phyloP scores from a whole-genome alignment of 1,140 invertebrate species.

The Cydia strobilella region DNA sequence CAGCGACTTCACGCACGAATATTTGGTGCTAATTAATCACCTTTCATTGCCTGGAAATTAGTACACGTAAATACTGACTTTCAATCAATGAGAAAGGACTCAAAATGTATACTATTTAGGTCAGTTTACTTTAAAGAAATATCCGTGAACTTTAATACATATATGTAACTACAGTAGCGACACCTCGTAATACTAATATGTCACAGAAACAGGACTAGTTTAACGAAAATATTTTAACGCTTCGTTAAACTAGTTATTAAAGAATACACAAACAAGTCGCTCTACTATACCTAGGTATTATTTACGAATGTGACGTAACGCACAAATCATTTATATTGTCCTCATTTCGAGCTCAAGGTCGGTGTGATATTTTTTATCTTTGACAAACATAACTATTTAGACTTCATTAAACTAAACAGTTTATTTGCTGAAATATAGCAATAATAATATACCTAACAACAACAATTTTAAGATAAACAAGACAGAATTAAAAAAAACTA shows the following conservation, averaged over 20 bases:
- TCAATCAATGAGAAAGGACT: no score
- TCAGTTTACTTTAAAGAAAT: no score
- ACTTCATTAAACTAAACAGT: slow-evolving; percentile 11
- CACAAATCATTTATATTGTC: slow-evolving; percentile 22
- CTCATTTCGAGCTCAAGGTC: slow-evolving; percentile 26
- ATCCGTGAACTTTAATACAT: no score
- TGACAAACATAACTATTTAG: slow-evolving; percentile 28
- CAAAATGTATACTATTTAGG: no score
- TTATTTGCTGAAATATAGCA: neutral
- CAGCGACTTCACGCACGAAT: neutral
- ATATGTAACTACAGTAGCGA: no score
- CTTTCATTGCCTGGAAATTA: neutral
- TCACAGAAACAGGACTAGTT: neutral
- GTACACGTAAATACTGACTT: neutral
- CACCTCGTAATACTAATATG: neutral
- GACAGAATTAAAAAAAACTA: no score
- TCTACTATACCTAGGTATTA: neutral
- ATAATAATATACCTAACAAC: neutral
- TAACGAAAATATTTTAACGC: no score
- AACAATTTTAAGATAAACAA: neutral
- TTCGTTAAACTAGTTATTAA: slow-evolving; percentile 15
- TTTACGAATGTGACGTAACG: slow-evolving; percentile 14
- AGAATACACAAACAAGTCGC: slow-evolving; percentile 11
- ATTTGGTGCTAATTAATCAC: neutral
- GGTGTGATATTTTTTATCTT: slow-evolving; percentile 23